Evolutionary conservation across 1,140 invertebrate species (phyloP).

Genomic region (Aphis gossypii): DNA sequence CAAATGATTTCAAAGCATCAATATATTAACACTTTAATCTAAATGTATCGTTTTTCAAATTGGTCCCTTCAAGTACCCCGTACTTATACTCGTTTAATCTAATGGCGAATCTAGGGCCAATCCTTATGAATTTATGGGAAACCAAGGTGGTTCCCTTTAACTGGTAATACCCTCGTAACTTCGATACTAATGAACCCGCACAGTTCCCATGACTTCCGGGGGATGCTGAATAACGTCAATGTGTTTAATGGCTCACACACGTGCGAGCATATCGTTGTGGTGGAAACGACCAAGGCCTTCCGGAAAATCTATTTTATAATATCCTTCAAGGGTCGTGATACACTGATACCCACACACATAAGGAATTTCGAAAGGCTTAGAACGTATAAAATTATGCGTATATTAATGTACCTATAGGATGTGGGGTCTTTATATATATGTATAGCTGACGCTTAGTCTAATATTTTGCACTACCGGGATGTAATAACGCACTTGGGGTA

Average conservation of each 20-base stretch:
- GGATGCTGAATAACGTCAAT: slow-evolving; percentile 36
- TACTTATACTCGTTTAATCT: slow-evolving; percentile 24
- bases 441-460: not conserved
- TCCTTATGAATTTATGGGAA: slow-evolving; percentile 51
- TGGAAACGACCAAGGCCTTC: not conserved
- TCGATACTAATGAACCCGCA: slow-evolving; percentile 29
- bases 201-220: slow-evolving; percentile 28
- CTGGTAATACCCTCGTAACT: slow-evolving; percentile 44
- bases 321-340: not conserved
- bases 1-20: not conserved
- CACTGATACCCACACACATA: not conserved
- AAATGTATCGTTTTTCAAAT: slow-evolving; percentile 41
- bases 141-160: not conserved
- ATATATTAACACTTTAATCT: slow-evolving; percentile 44
- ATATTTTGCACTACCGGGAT: not conserved
- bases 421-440: not conserved
- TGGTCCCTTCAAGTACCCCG: not conserved
- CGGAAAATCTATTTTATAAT: slow-evolving; percentile 26
- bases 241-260: slow-evolving; percentile 36
- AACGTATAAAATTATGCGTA: not conserved
- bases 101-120: slow-evolving; percentile 27
- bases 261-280: not conserved
- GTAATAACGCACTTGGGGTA: not conserved
- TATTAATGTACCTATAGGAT: not conserved
- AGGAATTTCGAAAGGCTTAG: slow-evolving; percentile 32